These are phyloP conservation scores for Lagodon rhomboides DNA, from an alignment of 2,797 vertebrate genomes.

Conservation along the genomic window DNA sequence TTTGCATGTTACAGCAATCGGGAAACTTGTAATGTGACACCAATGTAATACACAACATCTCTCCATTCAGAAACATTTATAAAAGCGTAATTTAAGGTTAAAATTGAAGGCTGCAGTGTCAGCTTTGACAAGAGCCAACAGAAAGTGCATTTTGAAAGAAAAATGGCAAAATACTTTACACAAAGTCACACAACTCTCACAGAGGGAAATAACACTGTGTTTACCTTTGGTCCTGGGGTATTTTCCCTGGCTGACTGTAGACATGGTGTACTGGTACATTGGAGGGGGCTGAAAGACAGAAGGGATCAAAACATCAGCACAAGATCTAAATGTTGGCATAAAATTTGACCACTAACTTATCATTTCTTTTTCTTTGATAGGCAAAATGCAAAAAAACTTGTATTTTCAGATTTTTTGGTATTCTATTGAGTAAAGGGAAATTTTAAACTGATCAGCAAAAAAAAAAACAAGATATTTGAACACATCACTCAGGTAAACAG, in stretches of 20 bases:
- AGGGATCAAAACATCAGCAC: background rate
- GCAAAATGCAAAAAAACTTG: background rate
- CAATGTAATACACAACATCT: background rate
- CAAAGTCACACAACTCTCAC: too few species aligned
- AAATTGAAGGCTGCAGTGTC: background rate
- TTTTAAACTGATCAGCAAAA: background rate
- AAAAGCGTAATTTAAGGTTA: background rate
- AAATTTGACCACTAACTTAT: background rate
- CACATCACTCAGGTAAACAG: background rate
- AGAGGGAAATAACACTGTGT: background rate
- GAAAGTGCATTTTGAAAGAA: background rate
- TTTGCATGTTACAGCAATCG: background rate
- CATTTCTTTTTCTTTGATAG: background rate
- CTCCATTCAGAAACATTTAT: background rate
- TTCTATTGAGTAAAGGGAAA: background rate
- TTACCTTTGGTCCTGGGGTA: conserved; percentile 91
- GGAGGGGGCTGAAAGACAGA: conserved; percentile 85
- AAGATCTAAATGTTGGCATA: background rate
- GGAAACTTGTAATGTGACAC: too few species aligned
- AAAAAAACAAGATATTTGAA: background rate
- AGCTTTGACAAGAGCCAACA: background rate
- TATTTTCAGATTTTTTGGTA: background rate
- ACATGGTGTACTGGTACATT: conserved; percentile 93
- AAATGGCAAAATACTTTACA: background rate
- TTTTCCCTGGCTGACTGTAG: conserved; percentile 92